phyloP scores from a whole-genome alignment of 1,140 invertebrate species.

The Euura saliciscinereae region DNA sequence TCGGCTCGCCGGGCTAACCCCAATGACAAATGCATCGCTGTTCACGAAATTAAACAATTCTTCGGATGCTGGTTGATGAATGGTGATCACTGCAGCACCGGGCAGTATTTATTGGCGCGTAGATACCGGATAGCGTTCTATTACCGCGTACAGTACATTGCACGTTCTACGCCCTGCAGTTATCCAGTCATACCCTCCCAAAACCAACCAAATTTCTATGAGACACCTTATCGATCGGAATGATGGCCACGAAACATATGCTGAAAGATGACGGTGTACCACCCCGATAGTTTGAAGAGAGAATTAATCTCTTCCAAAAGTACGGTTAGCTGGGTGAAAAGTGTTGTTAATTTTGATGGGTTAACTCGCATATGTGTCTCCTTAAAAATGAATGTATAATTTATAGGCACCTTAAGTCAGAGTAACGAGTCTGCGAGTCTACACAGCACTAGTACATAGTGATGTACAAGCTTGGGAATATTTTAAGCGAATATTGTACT shows the following conservation, averaged over 20 bases:
- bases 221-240: no score
- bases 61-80: slow-evolving; percentile 8
- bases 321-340: neutral
- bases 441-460: neutral
- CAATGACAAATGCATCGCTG: neutral
- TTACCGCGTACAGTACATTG: no score
- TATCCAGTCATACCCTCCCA: no score
- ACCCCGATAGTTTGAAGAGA: neutral
- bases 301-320: neutral
- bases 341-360: neutral
- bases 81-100: slow-evolving; percentile 27
- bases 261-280: no score
- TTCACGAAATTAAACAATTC: slow-evolving; percentile 15
- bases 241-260: no score
- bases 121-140: slow-evolving; percentile 37
- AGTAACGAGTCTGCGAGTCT: no score
- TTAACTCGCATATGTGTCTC: neutral
- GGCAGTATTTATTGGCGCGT: slow-evolving; percentile 38
- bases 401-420: no score
- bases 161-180: no score
- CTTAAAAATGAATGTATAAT: neutral
- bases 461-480: neutral
- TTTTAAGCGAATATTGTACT: slow-evolving; percentile 1
- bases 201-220: no score
- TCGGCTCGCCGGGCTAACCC: no score